A percentile compares a stretch with the other conserved stretches of the same genome.
Evolutionary conservation across 2,113 vertebrate genomes (phyloP).

Genomic region (Periophthalmus modestus): DNA sequence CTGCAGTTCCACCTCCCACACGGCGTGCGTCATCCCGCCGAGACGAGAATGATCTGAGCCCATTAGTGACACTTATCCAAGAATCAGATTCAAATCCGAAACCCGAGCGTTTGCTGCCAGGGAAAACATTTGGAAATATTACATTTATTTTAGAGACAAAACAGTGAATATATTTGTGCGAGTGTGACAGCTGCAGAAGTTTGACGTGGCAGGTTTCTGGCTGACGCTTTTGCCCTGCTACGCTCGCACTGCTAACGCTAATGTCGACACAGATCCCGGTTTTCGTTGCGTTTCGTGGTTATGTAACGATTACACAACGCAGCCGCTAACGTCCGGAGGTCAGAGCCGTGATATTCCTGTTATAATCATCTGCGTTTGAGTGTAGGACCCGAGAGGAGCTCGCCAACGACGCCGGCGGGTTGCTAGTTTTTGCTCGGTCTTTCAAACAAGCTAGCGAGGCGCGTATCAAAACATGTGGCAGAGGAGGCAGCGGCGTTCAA

Average conservation of each 20-base stretch:
- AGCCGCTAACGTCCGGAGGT: conserved; percentile 40
- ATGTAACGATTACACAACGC: conserved; percentile 55
- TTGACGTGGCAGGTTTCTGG: conserved; percentile 2
- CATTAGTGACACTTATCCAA: neutral
- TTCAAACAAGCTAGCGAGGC: conserved; percentile 31
- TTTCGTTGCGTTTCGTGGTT: conserved; percentile 37
- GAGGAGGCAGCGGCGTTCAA: conserved; percentile 3
- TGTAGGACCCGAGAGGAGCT: conserved; percentile 47
- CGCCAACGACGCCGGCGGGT: conserved; percentile 41
- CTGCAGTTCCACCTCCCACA: conserved; percentile 15
- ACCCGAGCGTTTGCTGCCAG: neutral
- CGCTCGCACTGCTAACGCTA: neutral
- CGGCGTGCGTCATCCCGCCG: neutral
- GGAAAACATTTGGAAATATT: neutral
- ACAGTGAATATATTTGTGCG: neutral
- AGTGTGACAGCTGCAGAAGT: conserved; percentile 8
- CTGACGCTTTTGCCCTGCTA: conserved; percentile 3
- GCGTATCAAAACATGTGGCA: conserved; percentile 17
- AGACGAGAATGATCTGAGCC: neutral
- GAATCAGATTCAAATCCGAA: neutral
- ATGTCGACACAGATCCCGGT: conserved; percentile 45
- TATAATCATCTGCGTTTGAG: conserved; percentile 40
- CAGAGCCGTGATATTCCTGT: conserved; percentile 38
- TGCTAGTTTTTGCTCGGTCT: conserved; percentile 35
- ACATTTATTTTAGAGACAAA: neutral